Evolutionary conservation across 2,888 invertebrate species (phyloP), one percentile per base, ranked within the genome.

Genomic region (Gandaritis pyraliata): DNA sequence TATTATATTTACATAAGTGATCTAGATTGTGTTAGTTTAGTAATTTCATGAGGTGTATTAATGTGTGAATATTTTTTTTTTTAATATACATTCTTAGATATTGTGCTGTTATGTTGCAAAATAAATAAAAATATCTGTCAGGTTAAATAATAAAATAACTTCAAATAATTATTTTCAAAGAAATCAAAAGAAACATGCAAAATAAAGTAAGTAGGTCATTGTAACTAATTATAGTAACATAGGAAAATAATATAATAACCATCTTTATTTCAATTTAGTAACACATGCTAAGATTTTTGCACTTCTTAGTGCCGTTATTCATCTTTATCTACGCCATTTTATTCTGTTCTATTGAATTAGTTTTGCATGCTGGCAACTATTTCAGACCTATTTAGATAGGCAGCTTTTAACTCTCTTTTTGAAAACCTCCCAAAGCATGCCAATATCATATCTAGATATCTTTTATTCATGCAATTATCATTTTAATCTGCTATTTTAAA

Each of bases 301-400:
- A 91, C 90, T 91, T 88, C 87, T 84, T 69, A 88, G 91, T 92
- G 90, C 91, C 86, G 89, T 90, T 90, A 74, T 72, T 78, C 75
- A 68, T 77, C 78, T 76, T 78, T 69, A 3, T 81, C 85, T 87
- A 86, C 82, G 76, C 79, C 75, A 82, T 68, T 78, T 81, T 83
- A 85, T 81, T 85, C 78, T 81, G 74, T 72, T 77, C 83, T 86
- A 87, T 79, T 77, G 67, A 80, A 85, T 90, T 87, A 88, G 85
- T 88, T 83, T 73, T 75, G 81, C 90, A 91, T 91, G 91, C 91
- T 88, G 81, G 82, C 83, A 88, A 86, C 81, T 85, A 80, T 74
- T 74, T 80, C 56, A 74, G 76, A 77, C 72, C 72, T 78, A 74
- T 79, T 75, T 71, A 76, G 51, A 52, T 52, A 52, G 59, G 55